Conservation (phyloP, 2,113 vertebrate genomes). For the Notiomystis cincta region DNA sequence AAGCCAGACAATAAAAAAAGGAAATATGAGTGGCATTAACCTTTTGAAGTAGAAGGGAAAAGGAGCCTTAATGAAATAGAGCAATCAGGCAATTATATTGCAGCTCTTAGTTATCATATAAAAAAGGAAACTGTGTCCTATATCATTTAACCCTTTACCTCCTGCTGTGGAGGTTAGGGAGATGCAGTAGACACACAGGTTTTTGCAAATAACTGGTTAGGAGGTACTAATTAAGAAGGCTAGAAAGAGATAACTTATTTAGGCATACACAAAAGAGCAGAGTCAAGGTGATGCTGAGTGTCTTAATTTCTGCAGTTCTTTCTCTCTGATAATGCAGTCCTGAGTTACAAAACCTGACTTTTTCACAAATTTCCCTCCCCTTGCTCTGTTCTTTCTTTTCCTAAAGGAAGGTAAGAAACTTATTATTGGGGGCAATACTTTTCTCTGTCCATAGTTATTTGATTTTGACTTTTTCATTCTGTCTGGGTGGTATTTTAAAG, state of each 20-base stretch:
- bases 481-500: constrained; percentile 6
- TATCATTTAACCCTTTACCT: constrained; percentile 25
- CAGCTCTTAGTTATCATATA: constrained; percentile 57
- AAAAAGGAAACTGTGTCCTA: constrained; percentile 8
- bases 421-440: background rate
- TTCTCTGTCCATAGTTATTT: background rate
- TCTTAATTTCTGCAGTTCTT: background rate
- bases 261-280: background rate
- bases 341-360: background rate
- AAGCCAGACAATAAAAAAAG: constrained; percentile 67
- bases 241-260: background rate
- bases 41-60: constrained; percentile 64
- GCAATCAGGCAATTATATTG: constrained; percentile 68
- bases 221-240: background rate
- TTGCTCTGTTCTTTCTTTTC: background rate
- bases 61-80: constrained; percentile 67
- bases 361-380: background rate
- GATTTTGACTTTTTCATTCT: background rate
- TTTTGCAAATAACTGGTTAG: background rate
- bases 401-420: background rate
- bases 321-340: background rate
- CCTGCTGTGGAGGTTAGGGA: background rate
- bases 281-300: background rate
- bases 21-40: constrained; percentile 70
- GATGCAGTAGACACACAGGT: background rate